Conservation (phyloP, 2,888 invertebrate genomes). For the Lasioglossum zephyrum region DNA sequence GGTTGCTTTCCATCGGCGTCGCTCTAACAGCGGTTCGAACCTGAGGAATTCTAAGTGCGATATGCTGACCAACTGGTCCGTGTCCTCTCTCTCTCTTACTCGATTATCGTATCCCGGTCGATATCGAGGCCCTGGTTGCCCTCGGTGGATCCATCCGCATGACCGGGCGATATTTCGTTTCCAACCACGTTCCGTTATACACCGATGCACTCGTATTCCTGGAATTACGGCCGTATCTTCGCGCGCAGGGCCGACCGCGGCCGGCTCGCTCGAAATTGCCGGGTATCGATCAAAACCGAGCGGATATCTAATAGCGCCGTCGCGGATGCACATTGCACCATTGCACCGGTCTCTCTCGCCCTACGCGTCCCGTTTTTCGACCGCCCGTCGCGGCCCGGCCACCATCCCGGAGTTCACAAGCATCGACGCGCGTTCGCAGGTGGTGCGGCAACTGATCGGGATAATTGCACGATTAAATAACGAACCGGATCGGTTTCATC, state of each 20-base stretch:
- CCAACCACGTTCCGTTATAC: conserved; percentile 57
- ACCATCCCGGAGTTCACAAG: background rate
- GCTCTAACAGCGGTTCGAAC: background rate
- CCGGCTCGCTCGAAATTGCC: conserved; percentile 54
- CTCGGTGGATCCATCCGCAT: conserved; percentile 17
- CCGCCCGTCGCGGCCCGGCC: background rate
- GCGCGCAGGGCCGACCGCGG: background rate
- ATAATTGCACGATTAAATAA: conserved; percentile 32
- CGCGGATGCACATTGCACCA: conserved; percentile 36
- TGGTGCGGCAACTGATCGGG: background rate
- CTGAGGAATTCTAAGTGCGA: conserved; percentile 34
- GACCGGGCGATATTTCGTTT: conserved; percentile 58
- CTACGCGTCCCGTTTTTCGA: conserved; percentile 32
- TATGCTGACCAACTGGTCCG: background rate
- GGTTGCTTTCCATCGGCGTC: background rate
- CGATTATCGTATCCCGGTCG: conserved; percentile 42
- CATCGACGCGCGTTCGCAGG: background rate
- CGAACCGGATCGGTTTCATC: conserved; percentile 2
- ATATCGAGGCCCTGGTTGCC: conserved; percentile 24
- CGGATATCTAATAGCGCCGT: conserved; percentile 57
- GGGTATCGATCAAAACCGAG: conserved; percentile 62
- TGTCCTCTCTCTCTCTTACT: background rate
- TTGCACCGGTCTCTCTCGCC: conserved; percentile 19
- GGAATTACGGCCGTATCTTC: conserved; percentile 58
- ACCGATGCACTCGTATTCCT: conserved; percentile 57